Evolutionary conservation across 2,113 vertebrate species (phyloP).

Genomic region (Malurus melanocephalus): DNA sequence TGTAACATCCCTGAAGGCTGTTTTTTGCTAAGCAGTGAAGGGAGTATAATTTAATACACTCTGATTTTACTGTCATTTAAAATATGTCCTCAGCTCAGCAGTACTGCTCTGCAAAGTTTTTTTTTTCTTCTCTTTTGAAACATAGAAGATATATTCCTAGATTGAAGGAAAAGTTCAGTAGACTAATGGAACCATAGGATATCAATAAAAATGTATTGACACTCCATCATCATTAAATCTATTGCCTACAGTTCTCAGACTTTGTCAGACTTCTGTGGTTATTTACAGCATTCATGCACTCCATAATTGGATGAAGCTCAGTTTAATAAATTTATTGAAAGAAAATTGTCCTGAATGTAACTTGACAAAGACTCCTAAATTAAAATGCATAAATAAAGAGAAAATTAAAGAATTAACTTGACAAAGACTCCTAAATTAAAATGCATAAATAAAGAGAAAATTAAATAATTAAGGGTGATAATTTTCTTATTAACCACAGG

Average conservation of each 20-base stretch:
- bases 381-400: background rate
- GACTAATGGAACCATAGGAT: background rate
- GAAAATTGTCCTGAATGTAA: background rate
- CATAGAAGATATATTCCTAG: background rate
- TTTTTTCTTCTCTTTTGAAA: background rate
- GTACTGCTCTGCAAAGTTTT: background rate
- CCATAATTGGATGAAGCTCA: background rate
- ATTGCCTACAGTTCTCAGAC: background rate
- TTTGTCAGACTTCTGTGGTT: background rate
- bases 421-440: background rate
- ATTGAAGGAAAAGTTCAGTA: background rate
- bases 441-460: background rate
- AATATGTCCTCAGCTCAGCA: constrained; percentile 20
- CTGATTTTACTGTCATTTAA: constrained; percentile 39
- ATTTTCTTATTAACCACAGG: background rate
- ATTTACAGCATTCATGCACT: background rate
- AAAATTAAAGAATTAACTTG: background rate
- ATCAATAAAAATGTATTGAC: background rate
- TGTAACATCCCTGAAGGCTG: background rate
- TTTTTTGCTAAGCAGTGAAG: constrained; percentile 15
- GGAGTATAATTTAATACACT: constrained; percentile 15
- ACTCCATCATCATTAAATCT: background rate
- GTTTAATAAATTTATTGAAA: background rate
- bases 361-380: background rate
- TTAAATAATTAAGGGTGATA: background rate